Conservation (phyloP, 2,113 vertebrate genomes). For the Picathartes gymnocephalus region DNA sequence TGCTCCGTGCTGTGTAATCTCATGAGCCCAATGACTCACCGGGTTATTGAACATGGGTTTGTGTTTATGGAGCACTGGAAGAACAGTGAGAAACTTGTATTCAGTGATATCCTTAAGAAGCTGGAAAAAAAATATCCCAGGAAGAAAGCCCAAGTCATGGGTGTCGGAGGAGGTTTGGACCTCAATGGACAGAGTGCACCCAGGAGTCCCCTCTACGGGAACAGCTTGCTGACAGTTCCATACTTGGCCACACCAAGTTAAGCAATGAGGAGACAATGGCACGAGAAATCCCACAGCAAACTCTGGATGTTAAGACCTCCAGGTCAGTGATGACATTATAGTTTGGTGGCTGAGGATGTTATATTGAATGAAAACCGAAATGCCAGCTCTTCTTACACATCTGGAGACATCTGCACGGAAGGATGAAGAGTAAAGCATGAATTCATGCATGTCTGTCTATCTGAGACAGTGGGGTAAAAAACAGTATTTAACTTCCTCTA, state of each 20-base stretch:
- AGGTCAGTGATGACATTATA: background rate
- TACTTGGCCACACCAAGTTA: background rate
- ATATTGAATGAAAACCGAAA: background rate
- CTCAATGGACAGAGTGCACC: rapidly evolving
- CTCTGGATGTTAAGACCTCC: background rate
- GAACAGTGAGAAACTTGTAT: background rate
- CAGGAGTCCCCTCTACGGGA: background rate
- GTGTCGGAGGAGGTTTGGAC: background rate
- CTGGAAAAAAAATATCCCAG: background rate
- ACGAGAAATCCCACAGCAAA: background rate
- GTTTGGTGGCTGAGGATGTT: background rate
- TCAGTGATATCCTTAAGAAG: background rate
- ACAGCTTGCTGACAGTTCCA: background rate
- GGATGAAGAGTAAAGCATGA: background rate
- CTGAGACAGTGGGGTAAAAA: background rate
- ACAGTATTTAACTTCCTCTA: background rate
- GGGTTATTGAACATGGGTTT: background rate
- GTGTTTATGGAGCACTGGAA: background rate
- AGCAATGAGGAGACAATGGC: background rate
- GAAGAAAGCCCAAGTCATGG: background rate
- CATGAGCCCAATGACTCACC: rapidly evolving
- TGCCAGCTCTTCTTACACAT: background rate
- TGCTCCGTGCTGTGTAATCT: rapidly evolving
- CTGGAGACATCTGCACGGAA: background rate
- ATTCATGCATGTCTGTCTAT: background rate